These are phyloP conservation scores for Pseudorhiza aurosa DNA, from an alignment of 30 jellyfish, hydroid and myxozoan genomes.

Conservation along the genomic window DNA sequence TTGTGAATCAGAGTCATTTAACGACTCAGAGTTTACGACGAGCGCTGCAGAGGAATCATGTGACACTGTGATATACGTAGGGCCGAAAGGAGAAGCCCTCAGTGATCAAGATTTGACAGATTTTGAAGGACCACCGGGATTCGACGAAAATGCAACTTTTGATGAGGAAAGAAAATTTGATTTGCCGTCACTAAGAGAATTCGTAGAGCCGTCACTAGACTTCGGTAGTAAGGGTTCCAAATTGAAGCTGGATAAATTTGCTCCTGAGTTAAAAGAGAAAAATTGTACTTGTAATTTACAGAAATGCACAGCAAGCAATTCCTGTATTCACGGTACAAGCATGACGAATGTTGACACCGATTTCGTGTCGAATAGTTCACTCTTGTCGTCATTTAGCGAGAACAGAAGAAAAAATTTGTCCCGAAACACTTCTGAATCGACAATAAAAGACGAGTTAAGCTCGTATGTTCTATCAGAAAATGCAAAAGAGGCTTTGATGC, in stretches of 20 bases:
- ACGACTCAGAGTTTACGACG: conserved; percentile 94
- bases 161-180: conserved; percentile 2
- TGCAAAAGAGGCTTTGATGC: conserved; percentile 48
- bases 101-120: conserved; percentile 93
- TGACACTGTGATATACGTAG: conserved; percentile 93
- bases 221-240: neutral
- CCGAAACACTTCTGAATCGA: neutral
- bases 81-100: conserved; percentile 77
- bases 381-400: conserved; percentile 59
- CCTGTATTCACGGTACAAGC: conserved; percentile 63
- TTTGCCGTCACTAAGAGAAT: neutral
- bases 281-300: conserved; percentile 55
- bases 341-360: conserved; percentile 63
- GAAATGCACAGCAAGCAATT: conserved; percentile 28
- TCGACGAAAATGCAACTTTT: conserved; percentile 14
- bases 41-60: conserved; percentile 99
- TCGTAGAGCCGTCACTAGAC: conserved; percentile 17
- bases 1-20: conserved; percentile 84
- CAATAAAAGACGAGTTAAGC: conserved; percentile 19
- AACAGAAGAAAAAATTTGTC: conserved; percentile 15
- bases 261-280: conserved; percentile 40
- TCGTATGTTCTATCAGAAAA: conserved; percentile 28
- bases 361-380: conserved; percentile 29
- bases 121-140: conserved; percentile 85
- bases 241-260: neutral